phyloP scores from a whole-genome alignment of 1,140 invertebrate genomes.

The Listronotus bonariensis region DNA sequence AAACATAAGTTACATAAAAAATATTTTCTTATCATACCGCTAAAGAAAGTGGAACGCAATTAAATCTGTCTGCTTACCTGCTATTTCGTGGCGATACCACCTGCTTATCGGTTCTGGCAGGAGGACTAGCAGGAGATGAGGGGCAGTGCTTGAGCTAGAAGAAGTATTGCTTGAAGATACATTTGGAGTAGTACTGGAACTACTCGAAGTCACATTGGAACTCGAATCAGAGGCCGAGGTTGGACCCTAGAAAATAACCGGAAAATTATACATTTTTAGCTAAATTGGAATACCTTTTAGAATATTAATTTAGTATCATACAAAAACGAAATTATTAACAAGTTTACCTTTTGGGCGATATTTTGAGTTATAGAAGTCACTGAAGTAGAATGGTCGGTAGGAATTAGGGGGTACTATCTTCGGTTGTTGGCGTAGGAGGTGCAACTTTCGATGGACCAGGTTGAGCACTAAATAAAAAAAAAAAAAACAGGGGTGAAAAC shows the following conservation, averaged over 20 bases:
- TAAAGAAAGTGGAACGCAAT: background rate
- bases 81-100: conserved; percentile 56
- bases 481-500: too few species aligned
- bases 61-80: conserved; percentile 47
- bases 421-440: conserved; percentile 66
- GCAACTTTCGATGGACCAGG: conserved; percentile 66
- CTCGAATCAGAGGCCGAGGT: conserved; percentile 60
- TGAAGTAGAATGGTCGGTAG: conserved; percentile 60
- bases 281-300: too few species aligned
- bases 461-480: conserved; percentile 58
- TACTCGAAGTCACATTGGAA: conserved; percentile 62
- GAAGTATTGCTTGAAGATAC: conserved; percentile 66
- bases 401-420: conserved; percentile 64
- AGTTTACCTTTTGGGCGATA: conserved; percentile 16
- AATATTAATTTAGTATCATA: too few species aligned
- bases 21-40: too few species aligned
- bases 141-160: conserved; percentile 66
- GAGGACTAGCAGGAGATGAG: conserved; percentile 58
- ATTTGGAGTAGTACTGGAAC: conserved; percentile 66
- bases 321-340: background rate
- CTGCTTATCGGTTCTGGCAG: conserved; percentile 52
- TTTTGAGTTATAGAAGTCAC: conserved; percentile 36
- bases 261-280: background rate
- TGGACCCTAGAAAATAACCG: conserved; percentile 16
- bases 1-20: too few species aligned